phyloP scores from a whole-genome alignment of 2,888 invertebrate species.

The Andrena fulva region DNA sequence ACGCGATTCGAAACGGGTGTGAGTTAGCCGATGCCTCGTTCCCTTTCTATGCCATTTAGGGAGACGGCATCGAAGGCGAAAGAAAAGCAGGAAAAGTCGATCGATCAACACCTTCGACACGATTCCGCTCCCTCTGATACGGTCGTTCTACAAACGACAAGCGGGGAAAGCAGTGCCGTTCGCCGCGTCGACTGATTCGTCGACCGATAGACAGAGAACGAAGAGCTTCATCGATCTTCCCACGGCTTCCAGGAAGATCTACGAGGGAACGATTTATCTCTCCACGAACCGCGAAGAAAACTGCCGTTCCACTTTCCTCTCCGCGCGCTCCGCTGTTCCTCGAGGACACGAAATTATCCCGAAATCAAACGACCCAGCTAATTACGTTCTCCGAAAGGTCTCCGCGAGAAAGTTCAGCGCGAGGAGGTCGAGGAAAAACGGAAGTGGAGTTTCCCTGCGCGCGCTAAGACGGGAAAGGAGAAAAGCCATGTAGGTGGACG shows the following conservation, averaged over 20 bases:
- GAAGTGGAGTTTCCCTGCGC: neutral
- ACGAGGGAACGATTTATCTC: neutral
- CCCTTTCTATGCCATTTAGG: neutral
- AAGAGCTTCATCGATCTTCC: neutral
- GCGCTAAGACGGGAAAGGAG: neutral
- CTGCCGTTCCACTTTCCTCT: neutral
- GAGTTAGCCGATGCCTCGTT: neutral
- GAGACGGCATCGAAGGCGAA: conserved; percentile 28
- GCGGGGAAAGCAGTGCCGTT: conserved; percentile 41
- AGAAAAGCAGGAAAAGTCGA: conserved; percentile 17
- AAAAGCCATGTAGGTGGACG: no score
- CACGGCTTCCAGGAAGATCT: neutral
- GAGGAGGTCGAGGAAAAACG: neutral
- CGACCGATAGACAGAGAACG: conserved; percentile 12
- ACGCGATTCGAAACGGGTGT: conserved; percentile 49
- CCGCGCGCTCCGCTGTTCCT: neutral
- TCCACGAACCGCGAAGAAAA: neutral
- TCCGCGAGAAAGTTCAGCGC: no score
- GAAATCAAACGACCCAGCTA: no score
- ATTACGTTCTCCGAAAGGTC: no score
- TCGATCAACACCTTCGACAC: conserved; percentile 30
- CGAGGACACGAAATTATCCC: neutral
- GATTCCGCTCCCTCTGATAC: conserved; percentile 6
- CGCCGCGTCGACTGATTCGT: neutral
- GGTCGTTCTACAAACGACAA: conserved; percentile 21